Percentiles rank a stretch among this genome's conserved stretches.
phyloP scores from a whole-genome alignment of 2,888 invertebrate genomes.

The Caenorhabditis parvicauda region DNA sequence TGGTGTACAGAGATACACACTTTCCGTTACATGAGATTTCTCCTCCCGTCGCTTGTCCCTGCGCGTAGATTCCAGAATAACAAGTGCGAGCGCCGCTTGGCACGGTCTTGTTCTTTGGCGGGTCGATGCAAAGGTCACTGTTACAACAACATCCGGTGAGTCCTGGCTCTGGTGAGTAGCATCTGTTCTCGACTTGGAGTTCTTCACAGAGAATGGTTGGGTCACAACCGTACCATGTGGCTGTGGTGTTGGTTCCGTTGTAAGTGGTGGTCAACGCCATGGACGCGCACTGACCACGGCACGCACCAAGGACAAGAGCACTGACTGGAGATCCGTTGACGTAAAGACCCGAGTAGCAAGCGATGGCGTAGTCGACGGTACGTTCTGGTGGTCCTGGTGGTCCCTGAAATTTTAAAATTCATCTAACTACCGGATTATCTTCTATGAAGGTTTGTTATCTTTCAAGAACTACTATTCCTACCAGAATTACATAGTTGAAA shows the following conservation, averaged over 20 bases:
- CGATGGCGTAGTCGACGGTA: conserved; percentile 29
- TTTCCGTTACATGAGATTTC: conserved; percentile 30
- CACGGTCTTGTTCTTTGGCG: conserved; percentile 29
- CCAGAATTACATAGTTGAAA: too few species aligned
- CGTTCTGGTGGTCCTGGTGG: conserved; percentile 16
- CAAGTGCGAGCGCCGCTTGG: conserved; percentile 26
- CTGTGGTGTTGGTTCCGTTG: conserved; percentile 8
- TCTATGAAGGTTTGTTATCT: background rate
- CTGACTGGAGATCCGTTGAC: conserved; percentile 27
- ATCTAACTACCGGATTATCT: background rate
- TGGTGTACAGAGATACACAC: conserved; percentile 30
- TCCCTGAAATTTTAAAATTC: too few species aligned
- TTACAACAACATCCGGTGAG: conserved; percentile 40
- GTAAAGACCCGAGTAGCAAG: conserved; percentile 37
- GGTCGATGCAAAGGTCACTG: conserved; percentile 36
- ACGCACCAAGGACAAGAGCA: conserved; percentile 21
- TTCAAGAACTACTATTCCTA: background rate
- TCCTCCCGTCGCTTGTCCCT: conserved; percentile 26
- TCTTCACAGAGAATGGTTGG: conserved; percentile 33
- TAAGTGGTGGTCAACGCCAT: conserved; percentile 24
- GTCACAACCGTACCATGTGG: conserved; percentile 37
- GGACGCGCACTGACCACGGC: conserved; percentile 37
- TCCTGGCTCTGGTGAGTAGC: conserved; percentile 27
- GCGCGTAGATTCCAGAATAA: conserved; percentile 34
- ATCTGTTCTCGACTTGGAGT: conserved; percentile 22